Conservation (phyloP, 2,113 vertebrate species). For the Nesospiza acunhae region DNA sequence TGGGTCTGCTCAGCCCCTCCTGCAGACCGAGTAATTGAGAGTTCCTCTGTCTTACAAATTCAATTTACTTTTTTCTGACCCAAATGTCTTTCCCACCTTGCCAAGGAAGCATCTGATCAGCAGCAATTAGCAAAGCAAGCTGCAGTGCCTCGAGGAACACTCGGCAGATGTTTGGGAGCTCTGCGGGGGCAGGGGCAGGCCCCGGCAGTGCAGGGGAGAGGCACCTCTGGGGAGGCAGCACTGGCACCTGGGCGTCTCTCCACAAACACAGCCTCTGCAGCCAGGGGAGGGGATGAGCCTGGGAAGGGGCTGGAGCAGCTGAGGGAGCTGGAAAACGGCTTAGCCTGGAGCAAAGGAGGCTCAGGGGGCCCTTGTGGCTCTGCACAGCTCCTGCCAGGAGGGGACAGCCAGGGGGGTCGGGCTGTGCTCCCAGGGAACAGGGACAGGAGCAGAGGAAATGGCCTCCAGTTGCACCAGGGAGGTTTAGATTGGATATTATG, state of each 20-base stretch:
- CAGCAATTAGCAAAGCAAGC: slow-evolving; percentile 26
- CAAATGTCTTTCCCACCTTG: background rate
- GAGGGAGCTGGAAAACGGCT: background rate
- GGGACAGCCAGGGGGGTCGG: rapidly evolving
- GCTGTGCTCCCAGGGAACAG: background rate
- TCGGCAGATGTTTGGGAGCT: background rate
- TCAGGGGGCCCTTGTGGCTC: rapidly evolving
- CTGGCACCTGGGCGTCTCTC: background rate
- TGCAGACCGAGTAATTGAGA: background rate
- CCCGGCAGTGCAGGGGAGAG: no score
- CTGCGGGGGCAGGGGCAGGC: background rate
- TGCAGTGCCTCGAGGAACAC: background rate
- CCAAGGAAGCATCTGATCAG: background rate
- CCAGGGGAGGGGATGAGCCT: background rate
- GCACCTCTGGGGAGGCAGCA: background rate
- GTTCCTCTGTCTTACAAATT: background rate
- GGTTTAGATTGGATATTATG: background rate
- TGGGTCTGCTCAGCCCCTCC: background rate
- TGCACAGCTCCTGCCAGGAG: background rate
- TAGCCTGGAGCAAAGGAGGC: background rate
- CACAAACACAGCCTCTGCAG: background rate
- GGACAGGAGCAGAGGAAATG: background rate
- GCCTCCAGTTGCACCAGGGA: rapidly evolving
- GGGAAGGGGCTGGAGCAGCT: background rate
- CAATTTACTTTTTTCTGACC: background rate